Base-by-base conservation (phyloP, 2,797 vertebrate species). In the Bradypodion pumilum region DNA sequence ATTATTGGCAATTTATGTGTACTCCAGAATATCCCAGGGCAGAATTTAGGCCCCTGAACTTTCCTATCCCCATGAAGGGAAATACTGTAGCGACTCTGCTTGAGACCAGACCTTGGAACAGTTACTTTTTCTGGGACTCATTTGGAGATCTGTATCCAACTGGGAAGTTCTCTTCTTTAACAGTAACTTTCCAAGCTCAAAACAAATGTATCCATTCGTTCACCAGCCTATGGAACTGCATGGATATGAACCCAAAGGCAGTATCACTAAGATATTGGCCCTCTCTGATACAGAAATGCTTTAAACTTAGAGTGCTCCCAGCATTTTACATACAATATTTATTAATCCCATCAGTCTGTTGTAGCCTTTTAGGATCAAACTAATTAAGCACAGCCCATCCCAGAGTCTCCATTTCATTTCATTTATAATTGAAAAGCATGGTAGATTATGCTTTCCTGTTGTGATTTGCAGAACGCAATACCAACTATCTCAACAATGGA, bases 401-500 rank as follows among this genome's bases (percentile, higher is more conserved):
- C 25, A 44, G 40, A 65, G 32, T 82, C 32, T 82, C 80, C 40
- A 49, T 74, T 52, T 82, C 74, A 65, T 35, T 82, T 74, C 60
- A 46, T 46, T 63, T 32, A 66, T 78, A 75, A 82, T 42, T 82
- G 35, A 46, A 75, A 32, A 52, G 25, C 5, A 46, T 74, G 44
- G 62, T 82, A 27, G 60, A 29, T 52, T 40, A 66, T n/a, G 42
- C 8, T 25, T 44, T 66, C 52, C 60, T 56, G 46, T 78, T 49
- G n/a, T 46, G 40, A 63, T 49, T 19, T 6, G 21, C 27, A 19
- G 52, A 56, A 59, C 42, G 15, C 59, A 59, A 40, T 29, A 21
- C 37, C 56, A 63, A 29, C 44, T 66, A 5, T n/a, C 74, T 37
- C 69, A 70, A 42, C 23, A 70, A 42, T 42, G 19, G 65, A 32